Conservation (phyloP, 2,113 vertebrate species). For the Phylloscopus whistleri region DNA sequence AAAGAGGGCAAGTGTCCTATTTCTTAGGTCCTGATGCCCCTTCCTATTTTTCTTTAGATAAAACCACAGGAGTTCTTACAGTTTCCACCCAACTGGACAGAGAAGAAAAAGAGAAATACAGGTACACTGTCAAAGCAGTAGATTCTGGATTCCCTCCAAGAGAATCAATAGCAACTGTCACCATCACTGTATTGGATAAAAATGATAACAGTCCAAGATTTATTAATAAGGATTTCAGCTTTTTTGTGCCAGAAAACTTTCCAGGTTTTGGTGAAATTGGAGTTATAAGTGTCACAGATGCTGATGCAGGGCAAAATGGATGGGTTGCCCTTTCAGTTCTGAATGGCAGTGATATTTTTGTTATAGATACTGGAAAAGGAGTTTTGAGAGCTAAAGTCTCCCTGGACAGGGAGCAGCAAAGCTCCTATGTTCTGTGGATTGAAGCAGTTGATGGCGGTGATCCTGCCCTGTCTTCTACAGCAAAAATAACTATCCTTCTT, state of each 20-base stretch:
- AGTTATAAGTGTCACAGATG: conserved; percentile 91
- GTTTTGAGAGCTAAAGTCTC: conserved; percentile 90
- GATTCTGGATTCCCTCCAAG: conserved; percentile 87
- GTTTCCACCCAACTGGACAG: conserved; percentile 89
- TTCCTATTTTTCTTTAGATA: conserved; percentile 86
- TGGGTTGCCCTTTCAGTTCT: conserved; percentile 95
- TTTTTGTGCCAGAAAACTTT: conserved; percentile 97
- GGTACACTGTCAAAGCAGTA: conserved; percentile 89
- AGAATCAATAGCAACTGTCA: conserved; percentile 89
- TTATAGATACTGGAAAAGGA: conserved; percentile 94
- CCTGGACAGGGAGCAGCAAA: conserved; percentile 94
- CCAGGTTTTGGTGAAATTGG: conserved; percentile 96
- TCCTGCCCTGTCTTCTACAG: conserved; percentile 89
- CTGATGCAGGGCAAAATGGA: conserved; percentile 90
- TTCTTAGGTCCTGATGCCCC: conserved; percentile 89
- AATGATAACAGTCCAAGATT: conserved; percentile 98
- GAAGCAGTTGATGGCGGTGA: conserved; percentile 92
- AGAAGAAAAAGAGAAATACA: conserved; percentile 93
- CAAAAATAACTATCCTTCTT: conserved; percentile 93
- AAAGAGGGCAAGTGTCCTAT: conserved; percentile 85
- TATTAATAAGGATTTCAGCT: conserved; percentile 98
- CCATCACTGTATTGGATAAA: conserved; percentile 89
- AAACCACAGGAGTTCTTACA: conserved; percentile 84
- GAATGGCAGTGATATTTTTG: conserved; percentile 94
- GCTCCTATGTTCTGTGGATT: conserved; percentile 91